phyloP scores from a whole-genome alignment of 2,888 invertebrate genomes.

The Saturnia japonica region DNA sequence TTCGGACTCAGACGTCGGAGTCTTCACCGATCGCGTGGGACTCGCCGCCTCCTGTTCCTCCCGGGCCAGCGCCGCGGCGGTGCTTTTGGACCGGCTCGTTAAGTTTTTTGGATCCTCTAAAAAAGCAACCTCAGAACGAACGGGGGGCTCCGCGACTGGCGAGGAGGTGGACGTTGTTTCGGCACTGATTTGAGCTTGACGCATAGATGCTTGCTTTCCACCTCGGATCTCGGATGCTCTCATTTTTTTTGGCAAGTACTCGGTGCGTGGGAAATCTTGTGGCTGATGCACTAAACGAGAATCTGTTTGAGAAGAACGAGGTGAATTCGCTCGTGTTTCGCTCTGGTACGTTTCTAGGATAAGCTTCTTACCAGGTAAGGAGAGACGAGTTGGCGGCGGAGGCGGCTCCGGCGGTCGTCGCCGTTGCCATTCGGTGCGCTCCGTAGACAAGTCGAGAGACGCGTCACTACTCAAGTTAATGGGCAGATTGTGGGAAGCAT shows the following conservation, averaged over 20 bases:
- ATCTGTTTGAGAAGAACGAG: constrained; percentile 46
- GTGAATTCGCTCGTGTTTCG: constrained; percentile 60
- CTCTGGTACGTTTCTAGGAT: constrained; percentile 77
- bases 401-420: constrained; percentile 67
- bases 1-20: constrained; percentile 72
- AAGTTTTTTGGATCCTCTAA: constrained; percentile 82
- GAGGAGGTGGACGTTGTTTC: constrained; percentile 43
- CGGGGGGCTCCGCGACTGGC: constrained; percentile 40
- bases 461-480: constrained; percentile 78
- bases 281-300: constrained; percentile 35
- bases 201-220: constrained; percentile 65
- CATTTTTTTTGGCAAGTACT: constrained; percentile 79
- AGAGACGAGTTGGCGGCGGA: constrained; percentile 52
- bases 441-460: constrained; percentile 69
- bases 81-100: constrained; percentile 81
- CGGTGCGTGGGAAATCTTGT: constrained; percentile 59
- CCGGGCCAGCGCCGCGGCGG: constrained; percentile 82
- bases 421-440: constrained; percentile 67
- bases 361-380: constrained; percentile 76
- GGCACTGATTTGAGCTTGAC: constrained; percentile 44
- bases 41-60: constrained; percentile 79
- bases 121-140: constrained; percentile 71
- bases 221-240: constrained; percentile 76
- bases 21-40: constrained; percentile 78
- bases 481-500: constrained; percentile 66